phyloP scores from a whole-genome alignment of 2,797 vertebrate species.

The Hafferia zeledoni region DNA sequence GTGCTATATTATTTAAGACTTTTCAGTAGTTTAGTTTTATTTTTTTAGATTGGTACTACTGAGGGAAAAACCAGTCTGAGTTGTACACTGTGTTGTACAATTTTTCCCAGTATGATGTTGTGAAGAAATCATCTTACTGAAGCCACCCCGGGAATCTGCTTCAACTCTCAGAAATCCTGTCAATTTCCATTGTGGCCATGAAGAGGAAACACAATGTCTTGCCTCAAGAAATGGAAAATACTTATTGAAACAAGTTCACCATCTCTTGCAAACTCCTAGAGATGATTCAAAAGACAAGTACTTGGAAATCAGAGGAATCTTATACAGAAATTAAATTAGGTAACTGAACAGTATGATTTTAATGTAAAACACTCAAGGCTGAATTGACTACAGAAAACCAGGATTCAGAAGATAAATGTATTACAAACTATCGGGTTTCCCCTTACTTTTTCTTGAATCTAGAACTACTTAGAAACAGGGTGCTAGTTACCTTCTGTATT shows the following conservation, averaged over 20 bases:
- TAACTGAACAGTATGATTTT: slow-evolving; percentile 2
- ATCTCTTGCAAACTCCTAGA: background rate
- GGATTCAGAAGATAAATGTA: background rate
- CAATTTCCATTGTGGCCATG: slow-evolving; percentile 9
- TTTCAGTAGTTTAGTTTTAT: background rate
- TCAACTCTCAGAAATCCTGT: background rate
- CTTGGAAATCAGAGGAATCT: background rate
- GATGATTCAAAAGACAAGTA: background rate
- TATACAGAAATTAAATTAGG: background rate
- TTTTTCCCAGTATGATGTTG: background rate
- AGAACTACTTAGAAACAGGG: background rate
- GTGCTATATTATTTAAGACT: background rate
- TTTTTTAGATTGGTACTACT: background rate
- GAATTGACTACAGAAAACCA: background rate
- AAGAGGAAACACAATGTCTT: slow-evolving; percentile 32
- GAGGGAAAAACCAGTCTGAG: background rate
- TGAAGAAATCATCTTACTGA: background rate
- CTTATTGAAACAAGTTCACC: background rate
- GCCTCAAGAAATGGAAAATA: slow-evolving; percentile 52
- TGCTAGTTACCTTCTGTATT: background rate
- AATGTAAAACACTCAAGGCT: slow-evolving; percentile 3
- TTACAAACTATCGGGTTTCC: background rate
- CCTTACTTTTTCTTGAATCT: background rate
- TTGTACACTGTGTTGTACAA: background rate
- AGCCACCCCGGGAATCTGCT: slow-evolving; percentile 15